phyloP scores from a whole-genome alignment of 1,140 invertebrate species.

The Zaprionus tsacasi region DNA sequence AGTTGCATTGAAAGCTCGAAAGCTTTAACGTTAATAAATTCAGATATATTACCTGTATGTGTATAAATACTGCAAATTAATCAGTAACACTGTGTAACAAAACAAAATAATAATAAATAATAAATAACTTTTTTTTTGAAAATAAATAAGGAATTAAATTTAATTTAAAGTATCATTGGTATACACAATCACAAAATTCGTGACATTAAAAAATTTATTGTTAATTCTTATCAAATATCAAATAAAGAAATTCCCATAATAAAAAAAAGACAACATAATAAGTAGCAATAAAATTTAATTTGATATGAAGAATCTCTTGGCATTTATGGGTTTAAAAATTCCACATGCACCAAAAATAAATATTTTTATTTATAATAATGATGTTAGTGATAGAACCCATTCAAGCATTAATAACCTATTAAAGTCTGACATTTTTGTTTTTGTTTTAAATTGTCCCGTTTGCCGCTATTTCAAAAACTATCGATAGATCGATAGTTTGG shows the following conservation, averaged over 20 bases:
- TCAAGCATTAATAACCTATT: background rate
- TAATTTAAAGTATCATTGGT: no score
- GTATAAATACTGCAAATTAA: background rate
- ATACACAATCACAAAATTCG: background rate
- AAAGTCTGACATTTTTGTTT: background rate
- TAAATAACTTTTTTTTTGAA: no score
- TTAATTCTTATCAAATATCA: background rate
- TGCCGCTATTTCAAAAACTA: background rate
- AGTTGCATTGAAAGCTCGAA: constrained; percentile 33
- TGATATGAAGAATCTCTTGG: background rate
- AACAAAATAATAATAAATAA: no score
- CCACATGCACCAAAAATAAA: background rate
- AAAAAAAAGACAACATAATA: background rate
- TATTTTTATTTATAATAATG: no score
- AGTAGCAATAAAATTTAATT: background rate
- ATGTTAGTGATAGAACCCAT: background rate
- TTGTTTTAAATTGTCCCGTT: background rate
- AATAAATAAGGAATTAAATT: no score
- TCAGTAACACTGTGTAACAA: no score
- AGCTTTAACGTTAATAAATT: constrained; percentile 38
- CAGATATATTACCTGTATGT: background rate
- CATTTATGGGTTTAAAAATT: background rate
- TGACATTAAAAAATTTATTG: background rate
- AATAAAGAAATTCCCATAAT: background rate
- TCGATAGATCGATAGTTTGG: background rate